Percentiles rank a stretch among this genome's conserved stretches.
Conservation (phyloP, 2,888 invertebrate species). For the Malthinus seriepunctatus region DNA sequence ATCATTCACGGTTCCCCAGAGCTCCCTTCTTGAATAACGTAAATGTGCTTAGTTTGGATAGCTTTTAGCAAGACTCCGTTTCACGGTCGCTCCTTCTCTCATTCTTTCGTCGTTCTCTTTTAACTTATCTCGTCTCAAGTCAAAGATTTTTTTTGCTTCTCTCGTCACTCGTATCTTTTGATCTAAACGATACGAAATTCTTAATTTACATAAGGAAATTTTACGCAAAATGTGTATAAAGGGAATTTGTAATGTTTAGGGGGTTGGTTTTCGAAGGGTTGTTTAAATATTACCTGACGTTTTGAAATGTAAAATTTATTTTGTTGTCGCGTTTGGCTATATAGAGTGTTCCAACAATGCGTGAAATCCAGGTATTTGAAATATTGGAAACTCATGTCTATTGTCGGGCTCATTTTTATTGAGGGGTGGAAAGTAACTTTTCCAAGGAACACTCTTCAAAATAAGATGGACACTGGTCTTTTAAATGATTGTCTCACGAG, state of each 20-base stretch:
- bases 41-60: slow-evolving; percentile 36
- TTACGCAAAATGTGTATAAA: slow-evolving; percentile 15
- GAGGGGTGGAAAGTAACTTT: too few relatives aligned
- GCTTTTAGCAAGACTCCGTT: slow-evolving; percentile 33
- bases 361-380: too few relatives aligned
- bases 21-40: slow-evolving; percentile 31
- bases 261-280: neutral
- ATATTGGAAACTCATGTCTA: too few relatives aligned
- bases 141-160: slow-evolving; percentile 28
- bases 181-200: slow-evolving; percentile 25
- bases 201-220: slow-evolving; percentile 14
- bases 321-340: too few relatives aligned
- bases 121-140: slow-evolving; percentile 35
- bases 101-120: slow-evolving; percentile 28
- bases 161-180: slow-evolving; percentile 27
- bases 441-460: too few relatives aligned
- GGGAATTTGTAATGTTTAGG: neutral
- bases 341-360: too few relatives aligned
- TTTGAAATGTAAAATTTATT: too few relatives aligned
- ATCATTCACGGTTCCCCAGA: slow-evolving; percentile 26
- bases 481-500: too few relatives aligned
- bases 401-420: too few relatives aligned
- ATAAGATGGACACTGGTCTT: too few relatives aligned
- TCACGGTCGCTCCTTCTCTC: slow-evolving; percentile 31
- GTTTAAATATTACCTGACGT: neutral